phyloP scores from a whole-genome alignment of 2,888 invertebrate species.

The Leptogaster cylindrica region DNA sequence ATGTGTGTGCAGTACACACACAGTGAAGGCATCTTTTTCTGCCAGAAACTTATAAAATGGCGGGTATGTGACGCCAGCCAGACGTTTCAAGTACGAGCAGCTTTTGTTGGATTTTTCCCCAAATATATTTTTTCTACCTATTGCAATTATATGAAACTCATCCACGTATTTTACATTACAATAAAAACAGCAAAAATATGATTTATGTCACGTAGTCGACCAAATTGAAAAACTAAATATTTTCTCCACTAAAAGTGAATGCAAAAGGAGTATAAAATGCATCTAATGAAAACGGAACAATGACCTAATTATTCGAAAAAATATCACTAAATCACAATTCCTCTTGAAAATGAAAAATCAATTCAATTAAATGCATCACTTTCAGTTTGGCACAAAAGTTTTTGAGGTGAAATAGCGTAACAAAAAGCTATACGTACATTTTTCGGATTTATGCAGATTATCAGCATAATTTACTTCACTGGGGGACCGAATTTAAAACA shows the following conservation, averaged over 20 bases:
- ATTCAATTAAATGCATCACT: background rate
- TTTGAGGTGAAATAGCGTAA: background rate
- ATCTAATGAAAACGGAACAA: conserved; percentile 31
- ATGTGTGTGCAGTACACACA: no score
- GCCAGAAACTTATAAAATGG: conserved; percentile 43
- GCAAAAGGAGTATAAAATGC: no score
- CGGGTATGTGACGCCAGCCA: conserved; percentile 46
- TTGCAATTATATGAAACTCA: background rate
- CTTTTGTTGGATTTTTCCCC: conserved; percentile 27
- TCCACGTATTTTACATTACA: background rate
- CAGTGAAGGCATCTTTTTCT: no score
- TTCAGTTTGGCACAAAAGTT: background rate
- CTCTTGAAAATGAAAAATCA: background rate
- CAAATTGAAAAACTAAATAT: background rate
- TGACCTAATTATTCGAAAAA: conserved; percentile 32
- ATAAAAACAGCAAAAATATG: background rate
- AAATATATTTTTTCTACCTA: conserved; percentile 7
- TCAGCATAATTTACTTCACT: conserved; percentile 31
- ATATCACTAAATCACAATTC: background rate
- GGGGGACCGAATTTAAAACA: conserved; percentile 44
- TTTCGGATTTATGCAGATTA: conserved; percentile 14
- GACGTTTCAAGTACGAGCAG: conserved; percentile 16
- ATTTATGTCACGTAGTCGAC: background rate
- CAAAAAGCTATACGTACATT: conserved; percentile 17
- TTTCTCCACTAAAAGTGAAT: background rate